phyloP scores from a whole-genome alignment of 2,113 vertebrate genomes.

The Sebastes fasciatus region DNA sequence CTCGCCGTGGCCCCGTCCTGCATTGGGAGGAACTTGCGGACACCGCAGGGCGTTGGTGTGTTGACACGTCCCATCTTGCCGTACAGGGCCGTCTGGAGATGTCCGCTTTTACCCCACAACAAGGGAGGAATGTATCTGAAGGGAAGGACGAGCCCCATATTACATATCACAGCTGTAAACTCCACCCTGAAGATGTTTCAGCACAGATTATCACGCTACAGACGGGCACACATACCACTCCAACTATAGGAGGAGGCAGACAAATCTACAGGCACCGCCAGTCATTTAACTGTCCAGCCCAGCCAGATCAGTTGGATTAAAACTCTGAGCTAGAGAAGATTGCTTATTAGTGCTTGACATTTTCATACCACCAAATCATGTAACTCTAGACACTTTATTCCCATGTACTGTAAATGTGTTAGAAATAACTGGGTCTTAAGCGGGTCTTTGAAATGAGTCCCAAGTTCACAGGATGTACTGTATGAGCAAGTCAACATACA shows the following conservation, averaged over 20 bases:
- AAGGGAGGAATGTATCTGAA: constrained; percentile 93
- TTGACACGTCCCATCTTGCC: constrained; percentile 95
- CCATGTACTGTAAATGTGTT: not conserved
- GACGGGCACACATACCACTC: not conserved
- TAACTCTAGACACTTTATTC: not conserved
- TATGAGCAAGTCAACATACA: not conserved
- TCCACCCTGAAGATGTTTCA: constrained; percentile 2
- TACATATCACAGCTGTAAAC: constrained; percentile 11
- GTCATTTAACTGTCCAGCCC: not conserved
- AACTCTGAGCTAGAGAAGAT: not conserved
- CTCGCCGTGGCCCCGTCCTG: constrained; percentile 94
- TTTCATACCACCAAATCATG: not conserved
- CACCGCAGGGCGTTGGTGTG: constrained; percentile 89
- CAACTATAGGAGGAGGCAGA: not conserved
- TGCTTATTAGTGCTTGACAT: not conserved
- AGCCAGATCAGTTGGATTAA: not conserved
- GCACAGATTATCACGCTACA: not conserved
- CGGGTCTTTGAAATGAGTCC: not conserved
- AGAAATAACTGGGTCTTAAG: not conserved
- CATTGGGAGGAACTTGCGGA: constrained; percentile 93
- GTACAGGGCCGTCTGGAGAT: constrained; percentile 94
- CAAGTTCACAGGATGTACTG: not conserved
- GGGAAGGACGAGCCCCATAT: constrained; percentile 36
- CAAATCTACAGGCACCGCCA: not conserved
- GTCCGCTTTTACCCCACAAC: constrained; percentile 97